phyloP scores from a whole-genome alignment of 1,140 invertebrate species.

The Megalonaias nervosa region DNA sequence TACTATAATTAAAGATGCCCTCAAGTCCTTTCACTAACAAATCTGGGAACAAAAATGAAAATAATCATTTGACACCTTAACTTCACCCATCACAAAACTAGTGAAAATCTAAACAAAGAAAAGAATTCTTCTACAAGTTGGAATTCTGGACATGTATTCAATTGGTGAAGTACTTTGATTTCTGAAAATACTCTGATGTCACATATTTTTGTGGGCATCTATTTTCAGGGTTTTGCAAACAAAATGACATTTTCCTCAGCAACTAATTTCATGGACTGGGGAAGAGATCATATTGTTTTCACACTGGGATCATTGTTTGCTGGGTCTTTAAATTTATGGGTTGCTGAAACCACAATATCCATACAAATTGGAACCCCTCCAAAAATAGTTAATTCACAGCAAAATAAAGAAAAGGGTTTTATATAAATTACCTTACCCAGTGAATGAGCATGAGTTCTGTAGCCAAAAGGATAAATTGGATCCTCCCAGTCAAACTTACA shows the following conservation, averaged over 20 bases:
- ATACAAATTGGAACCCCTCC: too few species aligned
- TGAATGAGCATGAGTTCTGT: slow-evolving; percentile 93
- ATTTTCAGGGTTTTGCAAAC: neutral
- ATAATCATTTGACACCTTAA: too few species aligned
- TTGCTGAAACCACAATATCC: too few species aligned
- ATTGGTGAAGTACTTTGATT: neutral
- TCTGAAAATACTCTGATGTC: neutral
- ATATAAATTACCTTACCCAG: slow-evolving; percentile 77
- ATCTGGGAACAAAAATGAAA: too few species aligned
- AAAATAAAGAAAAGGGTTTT: slow-evolving; percentile 16
- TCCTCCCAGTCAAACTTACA: slow-evolving; percentile 82
- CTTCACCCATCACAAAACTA: too few species aligned
- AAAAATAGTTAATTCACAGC: neutral
- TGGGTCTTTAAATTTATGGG: too few species aligned
- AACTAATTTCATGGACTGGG: neutral
- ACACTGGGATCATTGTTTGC: too few species aligned
- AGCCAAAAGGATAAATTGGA: slow-evolving; percentile 94
- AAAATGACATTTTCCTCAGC: neutral
- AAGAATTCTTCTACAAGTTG: neutral
- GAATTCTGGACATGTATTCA: slow-evolving; percentile 1
- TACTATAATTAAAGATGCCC: too few species aligned
- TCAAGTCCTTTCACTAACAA: too few species aligned
- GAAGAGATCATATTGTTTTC: too few species aligned
- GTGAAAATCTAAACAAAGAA: too few species aligned
- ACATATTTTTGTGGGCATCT: neutral